A percentile compares a stretch with the other conserved stretches of the same genome.
Evolutionary conservation across 2,888 invertebrate species (phyloP).

Genomic region (Rhopalosiphum nymphaeae): DNA sequence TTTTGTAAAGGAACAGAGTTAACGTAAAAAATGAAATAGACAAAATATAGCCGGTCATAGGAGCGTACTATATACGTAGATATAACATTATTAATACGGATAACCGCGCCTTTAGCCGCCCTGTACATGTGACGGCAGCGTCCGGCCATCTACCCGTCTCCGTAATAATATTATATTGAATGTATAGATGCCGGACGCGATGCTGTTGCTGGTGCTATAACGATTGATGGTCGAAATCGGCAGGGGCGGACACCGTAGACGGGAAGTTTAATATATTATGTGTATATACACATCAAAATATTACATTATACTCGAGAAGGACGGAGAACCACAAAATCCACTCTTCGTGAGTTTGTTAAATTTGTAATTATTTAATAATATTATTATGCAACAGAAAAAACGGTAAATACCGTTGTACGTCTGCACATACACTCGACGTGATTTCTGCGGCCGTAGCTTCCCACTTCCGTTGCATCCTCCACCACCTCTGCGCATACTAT

Average conservation of each 20-base stretch:
- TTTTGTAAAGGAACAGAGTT: constrained; percentile 10
- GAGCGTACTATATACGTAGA: neutral
- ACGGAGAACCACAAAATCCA: neutral
- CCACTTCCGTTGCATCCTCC: neutral
- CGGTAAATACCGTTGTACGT: neutral
- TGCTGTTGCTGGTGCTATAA: neutral
- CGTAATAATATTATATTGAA: neutral
- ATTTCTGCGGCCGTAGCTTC: neutral
- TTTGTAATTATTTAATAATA: neutral
- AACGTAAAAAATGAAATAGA: neutral
- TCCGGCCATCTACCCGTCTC: neutral
- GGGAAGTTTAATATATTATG: neutral
- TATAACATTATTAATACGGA: constrained; percentile 10
- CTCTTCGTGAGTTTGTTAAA: neutral
- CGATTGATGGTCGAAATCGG: neutral
- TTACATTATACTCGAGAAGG: neutral
- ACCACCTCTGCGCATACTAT: neutral
- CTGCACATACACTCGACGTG: neutral
- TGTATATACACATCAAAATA: neutral
- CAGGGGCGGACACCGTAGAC: neutral
- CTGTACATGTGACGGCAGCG: neutral
- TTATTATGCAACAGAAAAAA: neutral
- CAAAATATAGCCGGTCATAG: neutral
- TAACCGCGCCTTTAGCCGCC: constrained; percentile 38
- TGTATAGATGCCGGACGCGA: neutral